Evolutionary conservation across 1,140 invertebrate species (phyloP).

Genomic region (Oedothorax gibbosus): DNA sequence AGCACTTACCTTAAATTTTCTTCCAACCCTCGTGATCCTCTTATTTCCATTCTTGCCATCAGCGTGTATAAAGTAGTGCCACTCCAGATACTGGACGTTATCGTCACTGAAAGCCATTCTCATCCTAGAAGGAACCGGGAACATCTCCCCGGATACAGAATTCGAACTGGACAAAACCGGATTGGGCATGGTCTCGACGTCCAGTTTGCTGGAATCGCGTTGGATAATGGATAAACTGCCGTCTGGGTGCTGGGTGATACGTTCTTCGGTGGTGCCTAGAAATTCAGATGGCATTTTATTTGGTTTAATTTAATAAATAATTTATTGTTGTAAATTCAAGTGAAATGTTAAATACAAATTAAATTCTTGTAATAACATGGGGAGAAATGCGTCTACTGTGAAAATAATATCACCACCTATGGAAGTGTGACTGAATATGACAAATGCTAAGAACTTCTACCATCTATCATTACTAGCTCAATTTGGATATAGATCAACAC

Average conservation of each 20-base stretch:
- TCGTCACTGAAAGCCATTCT: conserved; percentile 89
- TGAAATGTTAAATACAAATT: too few species aligned
- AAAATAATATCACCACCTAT: too few species aligned
- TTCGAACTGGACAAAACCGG: conserved; percentile 61
- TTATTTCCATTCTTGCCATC: conserved; percentile 63
- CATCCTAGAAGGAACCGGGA: conserved; percentile 90
- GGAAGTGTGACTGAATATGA: too few species aligned
- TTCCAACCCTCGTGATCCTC: conserved; percentile 48
- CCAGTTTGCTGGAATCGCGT: conserved; percentile 59
- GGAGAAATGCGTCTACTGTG: too few species aligned
- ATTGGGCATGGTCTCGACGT: conserved; percentile 63
- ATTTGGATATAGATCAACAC: too few species aligned
- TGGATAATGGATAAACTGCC: conserved; percentile 48
- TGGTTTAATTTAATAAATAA: too few species aligned
- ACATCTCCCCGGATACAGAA: conserved; percentile 62
- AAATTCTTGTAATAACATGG: too few species aligned
- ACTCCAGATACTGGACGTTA: conserved; percentile 92
- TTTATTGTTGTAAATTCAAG: too few species aligned
- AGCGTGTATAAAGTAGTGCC: conserved; percentile 79
- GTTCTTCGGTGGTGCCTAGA: conserved; percentile 49
- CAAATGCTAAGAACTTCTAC: too few species aligned
- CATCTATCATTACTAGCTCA: too few species aligned
- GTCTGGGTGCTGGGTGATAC: conserved; percentile 52
- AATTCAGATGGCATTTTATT: not conserved
- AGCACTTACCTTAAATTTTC: conserved; percentile 59